A percentile compares a stretch with the other conserved stretches of the same genome.
phyloP scores from a whole-genome alignment of 2,797 vertebrate genomes.

The Eulemur rubriventer region DNA sequence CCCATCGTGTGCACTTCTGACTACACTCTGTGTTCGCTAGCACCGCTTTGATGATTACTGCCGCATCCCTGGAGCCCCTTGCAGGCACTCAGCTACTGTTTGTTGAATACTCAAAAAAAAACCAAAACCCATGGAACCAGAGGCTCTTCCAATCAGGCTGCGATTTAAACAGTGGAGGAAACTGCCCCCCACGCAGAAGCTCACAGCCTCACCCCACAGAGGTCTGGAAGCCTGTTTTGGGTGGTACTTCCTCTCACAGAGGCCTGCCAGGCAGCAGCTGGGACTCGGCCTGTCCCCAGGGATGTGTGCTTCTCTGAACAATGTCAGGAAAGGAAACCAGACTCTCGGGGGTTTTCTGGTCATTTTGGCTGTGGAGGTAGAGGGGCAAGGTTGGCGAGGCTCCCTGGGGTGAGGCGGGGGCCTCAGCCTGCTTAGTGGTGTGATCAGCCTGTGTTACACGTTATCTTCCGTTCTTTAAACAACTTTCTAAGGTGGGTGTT shows the following conservation, averaged over 20 bases:
- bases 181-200: accelerated
- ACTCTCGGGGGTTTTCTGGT: background rate
- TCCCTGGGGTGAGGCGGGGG: background rate
- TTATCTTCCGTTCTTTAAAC: background rate
- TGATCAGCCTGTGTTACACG: background rate
- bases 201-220: too few species aligned
- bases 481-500: background rate
- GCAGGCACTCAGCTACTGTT: background rate
- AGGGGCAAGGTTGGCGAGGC: background rate
- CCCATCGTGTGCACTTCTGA: background rate
- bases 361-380: background rate
- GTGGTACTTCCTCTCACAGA: slow-evolving; percentile 57
- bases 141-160: background rate
- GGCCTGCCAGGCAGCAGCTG: background rate
- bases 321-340: slow-evolving; percentile 66
- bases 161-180: background rate
- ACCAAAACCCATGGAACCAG: accelerated
- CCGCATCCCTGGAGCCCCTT: background rate
- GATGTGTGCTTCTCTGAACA: slow-evolving; percentile 54
- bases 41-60: background rate
- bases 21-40: accelerated
- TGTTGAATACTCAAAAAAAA: background rate
- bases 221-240: background rate
- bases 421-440: background rate
- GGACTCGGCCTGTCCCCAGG: slow-evolving; percentile 40